phyloP scores from a whole-genome alignment of 2,797 vertebrate genomes.

The Lutjanus argentimaculatus region DNA sequence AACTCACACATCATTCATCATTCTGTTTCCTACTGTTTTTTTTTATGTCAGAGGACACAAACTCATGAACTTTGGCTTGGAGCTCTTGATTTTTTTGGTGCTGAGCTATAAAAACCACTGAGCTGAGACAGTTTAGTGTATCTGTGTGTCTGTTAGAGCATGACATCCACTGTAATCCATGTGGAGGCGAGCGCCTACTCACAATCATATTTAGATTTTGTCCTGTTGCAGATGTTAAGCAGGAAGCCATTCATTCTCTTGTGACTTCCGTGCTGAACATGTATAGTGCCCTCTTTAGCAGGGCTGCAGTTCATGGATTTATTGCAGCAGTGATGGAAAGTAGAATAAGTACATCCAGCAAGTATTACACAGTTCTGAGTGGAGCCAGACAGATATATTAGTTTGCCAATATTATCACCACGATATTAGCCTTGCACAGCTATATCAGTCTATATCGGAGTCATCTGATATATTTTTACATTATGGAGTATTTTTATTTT shows the following conservation, averaged over 20 bases:
- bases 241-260: neutral
- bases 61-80: neutral
- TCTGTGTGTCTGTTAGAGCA: neutral
- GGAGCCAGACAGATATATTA: no score
- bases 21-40: neutral
- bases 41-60: neutral
- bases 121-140: neutral
- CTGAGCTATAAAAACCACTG: neutral
- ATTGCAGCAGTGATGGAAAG: neutral
- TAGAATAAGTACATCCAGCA: neutral
- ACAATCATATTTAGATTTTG: slow-evolving; percentile 10
- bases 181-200: neutral
- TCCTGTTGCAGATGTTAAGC: neutral
- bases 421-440: no score
- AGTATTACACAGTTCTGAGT: neutral
- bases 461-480: no score
- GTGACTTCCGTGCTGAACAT: neutral
- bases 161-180: neutral
- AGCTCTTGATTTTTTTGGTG: neutral
- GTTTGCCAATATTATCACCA: no score
- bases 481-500: no score
- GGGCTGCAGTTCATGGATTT: neutral
- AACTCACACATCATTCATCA: neutral
- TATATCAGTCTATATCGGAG: no score
- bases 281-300: neutral